Conservation (phyloP, 2,797 vertebrate species). For the Cephalopachus bancanus region DNA sequence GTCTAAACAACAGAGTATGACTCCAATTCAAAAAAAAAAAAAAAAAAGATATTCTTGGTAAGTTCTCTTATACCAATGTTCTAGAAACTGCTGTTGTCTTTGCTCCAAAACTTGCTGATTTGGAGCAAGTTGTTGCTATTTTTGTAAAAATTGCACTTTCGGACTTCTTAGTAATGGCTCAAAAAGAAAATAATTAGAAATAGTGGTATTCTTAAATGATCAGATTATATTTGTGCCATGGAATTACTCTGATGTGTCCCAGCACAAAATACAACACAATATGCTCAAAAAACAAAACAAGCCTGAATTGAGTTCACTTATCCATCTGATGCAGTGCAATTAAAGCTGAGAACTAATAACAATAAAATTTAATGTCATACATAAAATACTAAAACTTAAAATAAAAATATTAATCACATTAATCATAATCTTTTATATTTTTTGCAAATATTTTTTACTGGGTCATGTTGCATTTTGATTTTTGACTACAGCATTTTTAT, state of each 20-base stretch:
- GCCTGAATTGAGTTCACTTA: background rate
- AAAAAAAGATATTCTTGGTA: background rate
- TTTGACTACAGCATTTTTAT: slow-evolving; percentile 11
- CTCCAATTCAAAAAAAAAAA: background rate
- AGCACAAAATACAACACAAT: slow-evolving; percentile 23
- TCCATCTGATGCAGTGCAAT: background rate
- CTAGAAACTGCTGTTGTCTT: slow-evolving; percentile 93
- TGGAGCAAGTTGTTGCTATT: slow-evolving; percentile 94
- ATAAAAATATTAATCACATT: background rate
- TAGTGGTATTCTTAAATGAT: slow-evolving; percentile 2
- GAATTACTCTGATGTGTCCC: background rate
- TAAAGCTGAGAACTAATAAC: background rate
- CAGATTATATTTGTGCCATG: background rate
- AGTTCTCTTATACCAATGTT: slow-evolving; percentile 83
- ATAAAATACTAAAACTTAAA: slow-evolving; percentile 38
- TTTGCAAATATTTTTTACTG: slow-evolving; percentile 14
- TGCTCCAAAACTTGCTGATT: slow-evolving; percentile 94
- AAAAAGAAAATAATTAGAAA: slow-evolving; percentile 54
- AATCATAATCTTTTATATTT: slow-evolving; percentile 32
- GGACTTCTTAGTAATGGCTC: slow-evolving; percentile 98
- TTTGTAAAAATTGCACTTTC: slow-evolving; percentile 97
- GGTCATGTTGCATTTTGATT: slow-evolving; percentile 18
- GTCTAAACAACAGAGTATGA: too few relatives aligned
- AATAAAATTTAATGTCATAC: background rate
- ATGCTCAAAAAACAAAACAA: background rate